Conservation (phyloP, 2,113 vertebrate species). For the Perca schrenkii region DNA sequence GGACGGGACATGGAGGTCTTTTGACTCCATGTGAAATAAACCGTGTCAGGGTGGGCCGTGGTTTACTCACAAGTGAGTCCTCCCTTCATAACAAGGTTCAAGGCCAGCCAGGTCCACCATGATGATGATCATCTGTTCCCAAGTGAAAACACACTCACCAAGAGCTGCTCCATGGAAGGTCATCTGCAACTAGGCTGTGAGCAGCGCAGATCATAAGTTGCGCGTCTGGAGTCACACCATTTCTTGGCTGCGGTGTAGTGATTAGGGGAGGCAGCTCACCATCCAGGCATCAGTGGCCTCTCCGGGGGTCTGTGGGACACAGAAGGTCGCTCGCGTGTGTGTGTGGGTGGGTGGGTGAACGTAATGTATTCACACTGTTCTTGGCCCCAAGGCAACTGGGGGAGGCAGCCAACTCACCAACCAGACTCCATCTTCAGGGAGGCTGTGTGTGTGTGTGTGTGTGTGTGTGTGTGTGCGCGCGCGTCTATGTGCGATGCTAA, state of each 20-base stretch:
- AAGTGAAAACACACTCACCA: constrained; percentile 51
- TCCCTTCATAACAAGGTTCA: constrained; percentile 65
- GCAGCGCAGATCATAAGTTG: constrained; percentile 35
- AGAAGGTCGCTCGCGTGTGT: constrained; percentile 21
- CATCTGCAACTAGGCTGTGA: constrained; percentile 74
- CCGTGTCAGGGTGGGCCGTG: constrained; percentile 33
- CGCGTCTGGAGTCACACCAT: constrained; percentile 31
- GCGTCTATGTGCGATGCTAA: background rate
- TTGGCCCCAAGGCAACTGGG: constrained; percentile 44
- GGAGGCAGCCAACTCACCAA: constrained; percentile 58
- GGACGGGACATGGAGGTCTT: constrained; percentile 35
- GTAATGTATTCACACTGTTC: constrained; percentile 50
- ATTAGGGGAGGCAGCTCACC: constrained; percentile 48
- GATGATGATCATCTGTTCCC: constrained; percentile 78
- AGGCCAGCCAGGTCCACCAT: constrained; percentile 60
- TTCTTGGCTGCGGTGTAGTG: constrained; percentile 38
- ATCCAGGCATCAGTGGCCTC: constrained; percentile 30
- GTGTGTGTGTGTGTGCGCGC: constrained; percentile 7
- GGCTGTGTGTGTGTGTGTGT: constrained; percentile 27
- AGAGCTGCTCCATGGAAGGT: constrained; percentile 70
- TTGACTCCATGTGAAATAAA: constrained; percentile 27
- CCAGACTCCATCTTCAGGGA: constrained; percentile 34
- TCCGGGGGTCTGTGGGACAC: constrained; percentile 28
- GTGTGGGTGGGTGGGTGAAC: constrained; percentile 1
- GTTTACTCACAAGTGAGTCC: constrained; percentile 74